These are phyloP conservation scores for Andrena trimmerana DNA, from an alignment of 2,888 invertebrate species.

Conservation along the genomic window DNA sequence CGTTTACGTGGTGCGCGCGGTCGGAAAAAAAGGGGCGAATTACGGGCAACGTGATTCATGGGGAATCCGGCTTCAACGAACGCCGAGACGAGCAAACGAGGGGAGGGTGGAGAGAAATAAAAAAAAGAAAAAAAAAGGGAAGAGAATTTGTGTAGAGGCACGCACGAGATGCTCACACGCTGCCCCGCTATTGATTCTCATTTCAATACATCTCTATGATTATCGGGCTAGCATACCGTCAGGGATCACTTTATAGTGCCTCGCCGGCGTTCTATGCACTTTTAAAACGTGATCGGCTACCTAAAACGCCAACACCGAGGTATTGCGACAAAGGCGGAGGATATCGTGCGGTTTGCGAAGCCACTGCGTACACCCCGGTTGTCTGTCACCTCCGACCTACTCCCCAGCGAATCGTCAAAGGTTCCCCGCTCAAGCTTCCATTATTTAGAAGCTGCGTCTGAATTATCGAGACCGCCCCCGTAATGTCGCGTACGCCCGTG, in stretches of 20 bases:
- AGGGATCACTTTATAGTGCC: constrained; percentile 66
- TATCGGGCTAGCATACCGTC: constrained; percentile 73
- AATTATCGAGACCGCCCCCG: constrained; percentile 52
- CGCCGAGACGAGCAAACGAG: constrained; percentile 23
- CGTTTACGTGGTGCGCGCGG: constrained; percentile 25
- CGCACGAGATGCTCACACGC: constrained; percentile 79
- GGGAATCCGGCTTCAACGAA: constrained; percentile 20
- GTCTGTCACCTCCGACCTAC: constrained; percentile 83
- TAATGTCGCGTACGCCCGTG: constrained; percentile 61
- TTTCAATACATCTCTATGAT: constrained; percentile 75
- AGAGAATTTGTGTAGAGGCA: constrained; percentile 53
- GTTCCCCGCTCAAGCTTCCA: constrained; percentile 69
- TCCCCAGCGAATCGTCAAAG: constrained; percentile 76
- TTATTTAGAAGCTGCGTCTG: constrained; percentile 62
- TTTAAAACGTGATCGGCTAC: constrained; percentile 68
- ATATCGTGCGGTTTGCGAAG: constrained; percentile 75
- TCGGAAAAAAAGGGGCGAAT: constrained; percentile 17
- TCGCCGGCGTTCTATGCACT: constrained; percentile 67
- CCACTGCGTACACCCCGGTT: constrained; percentile 80
- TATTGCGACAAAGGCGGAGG: constrained; percentile 66
- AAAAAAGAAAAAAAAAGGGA: constrained; percentile 27
- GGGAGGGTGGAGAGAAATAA: constrained; percentile 7
- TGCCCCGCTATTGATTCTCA: constrained; percentile 79
- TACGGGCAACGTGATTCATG: neutral
- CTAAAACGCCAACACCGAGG: constrained; percentile 67